Evolutionary conservation across 2,888 invertebrate genomes (phyloP).

Genomic region (Dicyrtomina minuta): DNA sequence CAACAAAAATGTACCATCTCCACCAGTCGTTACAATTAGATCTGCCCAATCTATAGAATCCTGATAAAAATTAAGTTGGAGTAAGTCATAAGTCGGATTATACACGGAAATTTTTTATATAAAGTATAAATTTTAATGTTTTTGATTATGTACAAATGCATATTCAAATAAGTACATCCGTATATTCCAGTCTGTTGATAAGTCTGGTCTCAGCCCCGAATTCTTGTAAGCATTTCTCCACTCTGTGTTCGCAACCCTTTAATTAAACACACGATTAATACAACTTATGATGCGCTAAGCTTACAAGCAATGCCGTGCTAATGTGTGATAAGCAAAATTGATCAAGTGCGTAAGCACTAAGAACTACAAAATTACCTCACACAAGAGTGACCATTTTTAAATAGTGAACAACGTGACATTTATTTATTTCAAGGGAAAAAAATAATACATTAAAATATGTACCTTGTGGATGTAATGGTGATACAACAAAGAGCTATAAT

Average conservation of each 20-base stretch:
- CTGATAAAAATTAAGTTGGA: conserved; percentile 25
- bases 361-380: background rate
- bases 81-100: background rate
- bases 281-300: background rate
- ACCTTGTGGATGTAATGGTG: conserved; percentile 80
- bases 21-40: conserved; percentile 82
- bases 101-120: background rate
- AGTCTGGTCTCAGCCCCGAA: conserved; percentile 76
- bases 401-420: too few species aligned
- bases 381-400: too few species aligned
- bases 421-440: background rate
- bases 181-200: conserved; percentile 72
- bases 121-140: too few species aligned
- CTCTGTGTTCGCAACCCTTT: conserved; percentile 54
- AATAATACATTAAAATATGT: background rate
- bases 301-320: background rate
- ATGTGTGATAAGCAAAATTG: background rate
- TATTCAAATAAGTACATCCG: conserved; percentile 56
- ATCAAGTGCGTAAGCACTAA: background rate
- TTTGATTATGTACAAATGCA: too few species aligned
- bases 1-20: conserved; percentile 95
- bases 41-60: conserved; percentile 87
- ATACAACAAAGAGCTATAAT: conserved; percentile 75
- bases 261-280: background rate
- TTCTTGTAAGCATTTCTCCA: conserved; percentile 63